These are phyloP conservation scores for Neosilurus mollespiculum DNA, from an alignment of 2,797 vertebrate genomes.

Conservation along the genomic window DNA sequence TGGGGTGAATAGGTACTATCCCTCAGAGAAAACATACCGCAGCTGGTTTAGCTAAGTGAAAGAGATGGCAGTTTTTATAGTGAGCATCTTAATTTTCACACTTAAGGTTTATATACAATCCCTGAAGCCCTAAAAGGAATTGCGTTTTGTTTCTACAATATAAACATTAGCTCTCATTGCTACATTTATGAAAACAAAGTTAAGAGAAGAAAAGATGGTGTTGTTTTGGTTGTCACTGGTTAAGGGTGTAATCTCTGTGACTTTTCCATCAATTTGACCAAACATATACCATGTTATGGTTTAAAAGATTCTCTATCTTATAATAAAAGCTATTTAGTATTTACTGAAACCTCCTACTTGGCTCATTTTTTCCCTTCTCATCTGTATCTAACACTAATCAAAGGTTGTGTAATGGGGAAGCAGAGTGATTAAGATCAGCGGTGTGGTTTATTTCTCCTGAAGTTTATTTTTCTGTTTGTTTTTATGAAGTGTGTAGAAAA, in stretches of 20 bases:
- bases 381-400: not conserved
- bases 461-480: not conserved
- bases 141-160: not conserved
- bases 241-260: too few species aligned
- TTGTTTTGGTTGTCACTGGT: not conserved
- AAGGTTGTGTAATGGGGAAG: not conserved
- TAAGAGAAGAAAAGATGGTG: not conserved
- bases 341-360: not conserved
- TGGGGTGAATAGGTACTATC: not conserved
- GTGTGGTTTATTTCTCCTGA: not conserved
- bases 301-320: not conserved
- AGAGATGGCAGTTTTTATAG: not conserved
- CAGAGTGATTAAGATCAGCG: not conserved
- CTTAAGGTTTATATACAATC: not conserved
- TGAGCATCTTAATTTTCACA: not conserved
- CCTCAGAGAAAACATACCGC: not conserved
- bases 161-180: not conserved
- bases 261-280: not conserved
- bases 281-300: not conserved
- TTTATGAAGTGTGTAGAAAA: constrained; percentile 1
- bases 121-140: not conserved
- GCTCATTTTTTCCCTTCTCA: not conserved
- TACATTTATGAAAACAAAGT: not conserved
- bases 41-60: too few species aligned
- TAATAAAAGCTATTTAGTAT: not conserved